phyloP scores from a whole-genome alignment of 2,113 vertebrate species.

The Hoplias malabaricus region DNA sequence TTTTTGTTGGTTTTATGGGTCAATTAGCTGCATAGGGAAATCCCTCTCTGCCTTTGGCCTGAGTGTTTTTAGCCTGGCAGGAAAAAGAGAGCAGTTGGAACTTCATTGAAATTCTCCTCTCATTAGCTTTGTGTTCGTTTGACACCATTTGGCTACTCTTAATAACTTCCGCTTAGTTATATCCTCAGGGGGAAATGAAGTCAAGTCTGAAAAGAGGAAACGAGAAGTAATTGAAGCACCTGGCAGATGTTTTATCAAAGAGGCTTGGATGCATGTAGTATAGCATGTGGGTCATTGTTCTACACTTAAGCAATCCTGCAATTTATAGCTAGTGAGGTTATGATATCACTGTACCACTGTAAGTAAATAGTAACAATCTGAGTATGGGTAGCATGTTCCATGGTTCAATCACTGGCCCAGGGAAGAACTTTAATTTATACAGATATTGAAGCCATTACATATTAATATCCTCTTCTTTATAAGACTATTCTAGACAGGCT shows the following conservation, averaged over 20 bases:
- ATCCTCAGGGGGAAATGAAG: conserved; percentile 22
- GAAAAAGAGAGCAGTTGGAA: conserved; percentile 31
- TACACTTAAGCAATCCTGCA: background rate
- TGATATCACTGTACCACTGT: background rate
- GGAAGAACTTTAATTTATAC: background rate
- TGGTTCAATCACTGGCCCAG: background rate
- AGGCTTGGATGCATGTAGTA: background rate
- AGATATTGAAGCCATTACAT: too few relatives aligned
- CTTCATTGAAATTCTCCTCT: conserved; percentile 50
- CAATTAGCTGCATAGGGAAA: conserved; percentile 47
- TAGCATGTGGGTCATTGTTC: background rate
- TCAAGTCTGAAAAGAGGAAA: conserved; percentile 19
- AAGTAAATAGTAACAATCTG: background rate
- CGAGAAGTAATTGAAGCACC: background rate
- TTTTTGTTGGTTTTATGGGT: conserved; percentile 50
- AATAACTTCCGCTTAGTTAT: conserved; percentile 32
- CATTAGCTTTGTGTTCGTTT: conserved; percentile 53
- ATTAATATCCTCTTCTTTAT: too few relatives aligned
- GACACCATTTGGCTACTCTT: conserved; percentile 42
- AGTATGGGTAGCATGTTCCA: background rate
- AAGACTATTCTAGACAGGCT: too few relatives aligned
- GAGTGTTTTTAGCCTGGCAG: conserved; percentile 26
- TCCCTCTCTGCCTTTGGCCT: conserved; percentile 32
- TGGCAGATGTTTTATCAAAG: conserved; percentile 8
- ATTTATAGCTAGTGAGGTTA: background rate